Base-by-base conservation (phyloP, 1,140 invertebrate species). In the Sesamia nonagrioides region DNA sequence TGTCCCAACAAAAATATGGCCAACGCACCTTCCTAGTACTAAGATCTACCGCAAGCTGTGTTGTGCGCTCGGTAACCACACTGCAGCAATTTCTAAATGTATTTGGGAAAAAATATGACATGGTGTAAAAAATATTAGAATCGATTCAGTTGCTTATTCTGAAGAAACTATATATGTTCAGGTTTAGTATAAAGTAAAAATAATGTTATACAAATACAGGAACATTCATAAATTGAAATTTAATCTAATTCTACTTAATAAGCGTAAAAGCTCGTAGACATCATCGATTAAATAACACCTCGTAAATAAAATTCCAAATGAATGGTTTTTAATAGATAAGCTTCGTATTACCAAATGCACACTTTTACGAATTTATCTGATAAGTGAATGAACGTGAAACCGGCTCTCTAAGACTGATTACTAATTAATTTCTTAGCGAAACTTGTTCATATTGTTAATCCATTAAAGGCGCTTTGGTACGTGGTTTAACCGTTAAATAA, bases 311-410 rank as follows among this genome's bases (percentile, higher is more conserved):
- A 35, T 11, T 54, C 21, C 66, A 33, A 48, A 52, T 54, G 27
- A 71, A 52, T 37, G 33, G 17, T 7, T 71, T 54, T 7, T 33
- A 69, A 1, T 27, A 71, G 33, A 71, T 71, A 71, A 37, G 68
- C 68, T 54, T 52, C n/a, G 48, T 21, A 69, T 71, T 54, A 71
- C 21, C 27, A 37, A 71, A 18, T 17, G 48, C 21, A 48, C 50
- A 69, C 18, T 69, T 52, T 37, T 71, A 37, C 42, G 5, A 52
- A 13, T 71, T 71, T 52, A 71, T 54, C 68, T 15, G 68, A 52
- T 71, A 17, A 52, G 2, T n/a, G 7, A 37, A 54, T 54, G 45
- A 71, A 48, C 68, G 48, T 54, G n/a, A 37, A 35, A 69, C 66
- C 66, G 45, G 48, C 15, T 17, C 21, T 50, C 35, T 52, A 0